A percentile compares a stretch with the other conserved stretches of the same genome.
phyloP scores from a whole-genome alignment of 53 echinoderm and acorn worm species.

The Echinarachnius parma region DNA sequence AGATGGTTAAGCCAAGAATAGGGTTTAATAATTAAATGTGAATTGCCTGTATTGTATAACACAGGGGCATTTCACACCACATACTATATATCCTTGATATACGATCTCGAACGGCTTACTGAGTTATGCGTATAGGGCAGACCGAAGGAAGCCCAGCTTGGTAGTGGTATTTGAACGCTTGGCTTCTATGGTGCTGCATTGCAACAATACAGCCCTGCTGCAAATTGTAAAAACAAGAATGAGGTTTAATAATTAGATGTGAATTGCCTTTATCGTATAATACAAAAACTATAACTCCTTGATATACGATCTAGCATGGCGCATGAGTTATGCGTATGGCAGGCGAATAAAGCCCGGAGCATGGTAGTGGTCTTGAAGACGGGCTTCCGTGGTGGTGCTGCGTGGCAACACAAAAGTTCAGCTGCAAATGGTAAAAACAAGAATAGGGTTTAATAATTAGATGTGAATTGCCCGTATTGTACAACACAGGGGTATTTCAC shows the following conservation, averaged over 20 bases:
- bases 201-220: conserved; percentile 1
- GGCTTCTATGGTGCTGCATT: conserved; percentile 30
- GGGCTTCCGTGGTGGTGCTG: conserved; percentile 17
- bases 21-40: too few species aligned
- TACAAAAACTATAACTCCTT: too few species aligned
- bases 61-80: too few species aligned
- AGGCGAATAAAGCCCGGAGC: conserved; percentile 60
- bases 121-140: conserved; percentile 85
- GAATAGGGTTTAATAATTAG: too few species aligned
- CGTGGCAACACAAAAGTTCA: conserved; percentile 14
- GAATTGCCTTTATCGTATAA: too few species aligned
- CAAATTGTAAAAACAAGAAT: not conserved
- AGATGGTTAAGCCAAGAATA: not conserved
- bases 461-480: too few species aligned
- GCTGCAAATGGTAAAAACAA: not conserved
- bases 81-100: too few species aligned
- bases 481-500: too few species aligned
- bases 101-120: conserved; percentile 73
- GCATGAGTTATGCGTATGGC: conserved; percentile 83
- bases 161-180: conserved; percentile 46
- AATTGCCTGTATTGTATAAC: too few species aligned
- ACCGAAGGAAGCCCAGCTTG: conserved; percentile 56
- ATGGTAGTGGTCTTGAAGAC: conserved; percentile 57
- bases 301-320: conserved; percentile 68
- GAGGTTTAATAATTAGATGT: too few species aligned